A percentile compares a stretch with the other conserved stretches of the same genome.
phyloP scores from a whole-genome alignment of 2,113 vertebrate species.

The Speoplatyrhinus poulsoni region DNA sequence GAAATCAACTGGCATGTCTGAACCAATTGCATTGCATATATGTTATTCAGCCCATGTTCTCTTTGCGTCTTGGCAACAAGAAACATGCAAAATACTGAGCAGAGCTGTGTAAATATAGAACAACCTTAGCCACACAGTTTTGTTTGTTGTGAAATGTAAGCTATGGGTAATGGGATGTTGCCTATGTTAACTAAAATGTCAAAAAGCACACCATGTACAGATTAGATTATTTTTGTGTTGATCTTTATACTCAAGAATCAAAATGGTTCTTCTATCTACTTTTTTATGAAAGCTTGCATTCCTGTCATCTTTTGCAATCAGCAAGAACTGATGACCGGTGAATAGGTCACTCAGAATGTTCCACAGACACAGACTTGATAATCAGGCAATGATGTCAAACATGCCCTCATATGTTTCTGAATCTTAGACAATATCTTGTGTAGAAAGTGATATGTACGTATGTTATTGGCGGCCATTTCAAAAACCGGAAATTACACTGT shows the following conservation, averaged over 20 bases:
- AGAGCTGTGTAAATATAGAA: not conserved
- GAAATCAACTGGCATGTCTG: not conserved
- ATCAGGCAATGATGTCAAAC: not conserved
- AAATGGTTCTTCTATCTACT: not conserved
- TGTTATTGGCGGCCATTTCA: not conserved
- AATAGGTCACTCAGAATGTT: not conserved
- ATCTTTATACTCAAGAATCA: not conserved
- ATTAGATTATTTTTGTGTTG: not conserved
- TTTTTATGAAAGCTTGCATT: not conserved
- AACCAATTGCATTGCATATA: constrained; percentile 30
- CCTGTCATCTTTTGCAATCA: not conserved
- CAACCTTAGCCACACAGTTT: not conserved
- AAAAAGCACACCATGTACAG: not conserved
- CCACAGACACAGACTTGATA: not conserved
- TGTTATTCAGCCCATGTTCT: constrained; percentile 21
- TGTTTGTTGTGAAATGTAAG: not conserved
- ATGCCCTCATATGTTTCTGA: not conserved
- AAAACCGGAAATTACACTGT: not conserved
- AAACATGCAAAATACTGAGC: not conserved
- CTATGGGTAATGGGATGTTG: not conserved
- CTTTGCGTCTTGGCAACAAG: constrained; percentile 7
- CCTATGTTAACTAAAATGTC: not conserved
- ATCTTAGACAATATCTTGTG: not conserved
- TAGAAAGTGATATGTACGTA: not conserved
- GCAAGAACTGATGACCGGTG: not conserved